Conservation (phyloP, 2,797 vertebrate species). For the Scyliorhinus canicula region DNA sequence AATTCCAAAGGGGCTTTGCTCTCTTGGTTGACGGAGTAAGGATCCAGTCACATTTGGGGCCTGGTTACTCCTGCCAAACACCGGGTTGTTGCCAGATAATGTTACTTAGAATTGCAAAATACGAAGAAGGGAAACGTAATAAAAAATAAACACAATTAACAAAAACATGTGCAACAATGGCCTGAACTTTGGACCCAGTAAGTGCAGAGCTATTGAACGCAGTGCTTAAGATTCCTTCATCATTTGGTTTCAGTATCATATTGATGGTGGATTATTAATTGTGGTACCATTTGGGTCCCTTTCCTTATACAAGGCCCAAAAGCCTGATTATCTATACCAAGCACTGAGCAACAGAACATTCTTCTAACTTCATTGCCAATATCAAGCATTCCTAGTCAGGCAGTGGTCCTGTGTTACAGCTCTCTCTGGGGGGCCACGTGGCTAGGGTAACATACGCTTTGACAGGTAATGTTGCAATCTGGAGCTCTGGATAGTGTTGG, state of each 20-base stretch:
- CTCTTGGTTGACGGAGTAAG: neutral
- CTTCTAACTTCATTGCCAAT: neutral
- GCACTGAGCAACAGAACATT: neutral
- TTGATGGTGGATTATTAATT: neutral
- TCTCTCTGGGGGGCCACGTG: no score
- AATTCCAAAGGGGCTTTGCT: neutral
- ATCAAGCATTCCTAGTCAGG: neutral
- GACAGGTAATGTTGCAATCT: no score
- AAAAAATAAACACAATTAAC: neutral
- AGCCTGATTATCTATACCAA: neutral
- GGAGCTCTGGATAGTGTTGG: no score
- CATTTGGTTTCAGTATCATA: neutral
- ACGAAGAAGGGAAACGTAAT: neutral
- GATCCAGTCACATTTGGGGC: neutral
- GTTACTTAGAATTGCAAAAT: neutral
- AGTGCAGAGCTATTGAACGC: neutral
- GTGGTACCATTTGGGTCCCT: neutral
- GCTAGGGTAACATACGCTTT: no score
- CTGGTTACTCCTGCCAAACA: neutral
- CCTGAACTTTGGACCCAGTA: no score
- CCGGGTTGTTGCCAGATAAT: neutral
- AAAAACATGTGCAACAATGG: neutral
- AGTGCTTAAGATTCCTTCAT: neutral
- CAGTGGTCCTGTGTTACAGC: no score
- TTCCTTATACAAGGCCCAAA: no score